Evolutionary conservation across 2,113 vertebrate species (phyloP), one percentile per base, ranked within the genome.

Genomic region (Arvicanthis niloticus): DNA sequence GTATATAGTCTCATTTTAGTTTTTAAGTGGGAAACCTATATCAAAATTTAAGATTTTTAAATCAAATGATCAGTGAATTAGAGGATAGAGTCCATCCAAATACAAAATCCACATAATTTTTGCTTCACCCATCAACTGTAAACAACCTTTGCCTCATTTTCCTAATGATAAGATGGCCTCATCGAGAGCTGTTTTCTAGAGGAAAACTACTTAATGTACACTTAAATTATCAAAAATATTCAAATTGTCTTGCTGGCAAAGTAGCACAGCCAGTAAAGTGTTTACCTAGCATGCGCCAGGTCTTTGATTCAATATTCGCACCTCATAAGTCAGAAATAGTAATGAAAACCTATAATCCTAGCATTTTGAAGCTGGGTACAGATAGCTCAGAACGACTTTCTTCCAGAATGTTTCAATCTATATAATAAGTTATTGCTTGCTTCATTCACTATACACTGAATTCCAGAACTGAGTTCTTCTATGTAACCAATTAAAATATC

Each of bases 41-140:
- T 92, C n/a, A 91, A 95, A 89, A 84, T 91, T 75, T 56, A 51
- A 78, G 15, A 94, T n/a, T 22, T 60, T 80, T 29, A 78, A 65
- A 1, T 29, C 51, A 86, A 12, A 88, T 40, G 51, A 26, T 72
- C 34, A 81, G 3, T 19, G 76, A 68, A 65, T 34, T n/a, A n/a
- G n/a, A 31, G 81, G 10, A 91, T 10, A 8, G 45, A 22, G 1
- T 26, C 45, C 22, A 37, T 60, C 4, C 7, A 42, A 70, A 77
- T 67, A 26, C 19, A 34, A 31, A n/a, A 48, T 34, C 9, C 8
- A 1, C n/a, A 19, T 85, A 48, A 31, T 56, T 77, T 67, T 72
- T 60, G 12, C 12, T 29, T 82, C 60, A 60, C 51, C 7, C 19
- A 8, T 34, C 51, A 40, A 42, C 82, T 92, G 15, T 11, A 75